Evolutionary conservation across 1,140 invertebrate species (phyloP).

Genomic region (Hirudo medicinalis): DNA sequence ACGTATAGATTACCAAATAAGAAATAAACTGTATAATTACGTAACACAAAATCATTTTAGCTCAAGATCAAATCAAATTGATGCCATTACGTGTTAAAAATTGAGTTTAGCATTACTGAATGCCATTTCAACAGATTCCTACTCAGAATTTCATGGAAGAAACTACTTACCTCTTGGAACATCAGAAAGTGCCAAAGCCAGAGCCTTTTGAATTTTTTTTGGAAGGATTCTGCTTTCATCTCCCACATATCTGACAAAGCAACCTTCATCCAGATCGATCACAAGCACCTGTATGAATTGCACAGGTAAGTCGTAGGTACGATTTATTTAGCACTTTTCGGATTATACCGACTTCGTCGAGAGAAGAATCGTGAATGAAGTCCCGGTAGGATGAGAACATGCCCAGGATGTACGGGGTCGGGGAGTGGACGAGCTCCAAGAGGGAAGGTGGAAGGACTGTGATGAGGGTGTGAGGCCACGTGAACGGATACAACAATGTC

Average conservation of each 20-base stretch:
- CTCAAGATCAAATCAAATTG: not conserved
- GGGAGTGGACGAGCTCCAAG: constrained; percentile 57
- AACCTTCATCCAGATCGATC: constrained; percentile 51
- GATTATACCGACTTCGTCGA: constrained; percentile 36
- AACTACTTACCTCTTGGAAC: constrained; percentile 6
- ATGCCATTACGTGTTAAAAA: not conserved
- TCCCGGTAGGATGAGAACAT: constrained; percentile 44
- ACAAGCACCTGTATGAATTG: constrained; percentile 46
- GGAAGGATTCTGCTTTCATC: constrained; percentile 55
- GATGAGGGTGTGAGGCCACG: constrained; percentile 65
- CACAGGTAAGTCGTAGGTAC: constrained; percentile 16
- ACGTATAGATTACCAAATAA: not conserved
- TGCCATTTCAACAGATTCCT: not conserved
- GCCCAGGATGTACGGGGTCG: constrained; percentile 61
- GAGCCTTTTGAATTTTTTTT: constrained; percentile 46
- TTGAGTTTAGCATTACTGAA: not conserved
- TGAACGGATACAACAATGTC: constrained; percentile 62
- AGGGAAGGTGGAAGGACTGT: constrained; percentile 57
- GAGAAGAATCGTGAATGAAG: constrained; percentile 29
- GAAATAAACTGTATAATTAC: not conserved
- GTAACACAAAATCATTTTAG: not conserved
- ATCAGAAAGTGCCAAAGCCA: constrained; percentile 47
- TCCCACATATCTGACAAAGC: constrained; percentile 46
- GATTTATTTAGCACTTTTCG: not conserved
- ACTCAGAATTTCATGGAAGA: not conserved